Base-by-base conservation (phyloP, 23 tunicate genomes). In the Trididemnum nubilum region DNA sequence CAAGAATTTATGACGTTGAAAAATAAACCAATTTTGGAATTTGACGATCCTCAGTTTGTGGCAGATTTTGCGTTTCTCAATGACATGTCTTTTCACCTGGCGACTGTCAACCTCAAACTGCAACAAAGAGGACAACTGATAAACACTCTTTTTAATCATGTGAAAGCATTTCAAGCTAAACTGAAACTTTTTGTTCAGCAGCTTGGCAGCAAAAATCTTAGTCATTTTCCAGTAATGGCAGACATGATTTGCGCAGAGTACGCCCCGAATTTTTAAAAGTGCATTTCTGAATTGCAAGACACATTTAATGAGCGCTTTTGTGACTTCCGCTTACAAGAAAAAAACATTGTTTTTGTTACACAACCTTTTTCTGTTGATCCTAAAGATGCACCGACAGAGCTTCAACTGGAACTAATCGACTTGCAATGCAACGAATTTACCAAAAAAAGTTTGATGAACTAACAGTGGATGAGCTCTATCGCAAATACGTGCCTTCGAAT, bases 381-480 rank as follows among this genome's bases (percentile, higher is more conserved):
- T 12, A 32, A 44, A 38, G 27, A 73, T 44, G 79, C 60, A 38
- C 79, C 79, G 2, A 27, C 79, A 39, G 59, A 38, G 79, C 60
- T 73, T 39, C 79, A 73, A 44, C 30, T 73, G 79, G 79, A 73
- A 44, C 79, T 73, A 23, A 67, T n/a, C n/a, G n/a, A n/a, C n/a
- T n/a, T n/a, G n/a, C n/a, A n/a, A n/a, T n/a, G n/a, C n/a, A n/a
- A n/a, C n/a, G n/a, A 63, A 15, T 23, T 15, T 15, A 15, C 69
- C 12, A 49, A 49, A 63, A 63, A 28, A 63, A 63, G 69, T 63
- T 63, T 63, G 69, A 63, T 63, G 69, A 63, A 18, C 19, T 63
- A 15, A 4, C 24, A 15, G 28, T 63, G 23, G 27, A 63, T 15
- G 69, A 63, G 23, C 23, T 63, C 27, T 63, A 63, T 63, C 69